Percentiles rank a stretch among this genome's conserved stretches.
These are phyloP conservation scores for Amphipyra berbera DNA, from an alignment of 2,888 invertebrate species.

Conservation along the genomic window DNA sequence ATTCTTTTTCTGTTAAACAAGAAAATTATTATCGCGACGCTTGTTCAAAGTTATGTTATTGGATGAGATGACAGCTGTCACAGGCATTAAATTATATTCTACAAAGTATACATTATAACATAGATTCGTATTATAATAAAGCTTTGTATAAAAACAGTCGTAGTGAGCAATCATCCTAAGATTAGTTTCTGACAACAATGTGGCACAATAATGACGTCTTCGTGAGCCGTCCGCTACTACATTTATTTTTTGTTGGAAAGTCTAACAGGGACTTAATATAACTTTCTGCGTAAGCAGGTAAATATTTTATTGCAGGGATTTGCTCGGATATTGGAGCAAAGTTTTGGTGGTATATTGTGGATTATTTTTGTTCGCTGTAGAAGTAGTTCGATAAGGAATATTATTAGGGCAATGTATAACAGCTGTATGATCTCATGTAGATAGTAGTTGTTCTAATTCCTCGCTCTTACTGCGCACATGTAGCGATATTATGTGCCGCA, in stretches of 20 bases:
- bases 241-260: constrained; percentile 13
- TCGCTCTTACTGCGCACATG: no score
- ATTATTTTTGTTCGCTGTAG: constrained; percentile 8
- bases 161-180: constrained; percentile 4
- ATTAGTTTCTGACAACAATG: constrained; percentile 36
- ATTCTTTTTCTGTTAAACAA: no score
- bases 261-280: constrained; percentile 22
- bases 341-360: constrained; percentile 3
- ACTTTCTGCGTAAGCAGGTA: constrained; percentile 24
- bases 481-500: no score
- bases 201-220: constrained; percentile 22
- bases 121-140: no score
- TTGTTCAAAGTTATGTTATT: no score
- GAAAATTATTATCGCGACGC: no score
- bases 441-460: no score
- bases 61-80: no score
- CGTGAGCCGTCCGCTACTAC: background rate
- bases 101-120: no score
- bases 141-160: constrained; percentile 1
- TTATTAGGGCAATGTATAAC: background rate
- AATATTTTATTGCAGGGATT: constrained; percentile 15
- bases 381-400: constrained; percentile 2
- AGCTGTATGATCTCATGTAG: no score
- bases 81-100: no score
- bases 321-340: constrained; percentile 10